Evolutionary conservation across 1,140 invertebrate genomes (phyloP).

Genomic region (Neomicropteryx cornuta): DNA sequence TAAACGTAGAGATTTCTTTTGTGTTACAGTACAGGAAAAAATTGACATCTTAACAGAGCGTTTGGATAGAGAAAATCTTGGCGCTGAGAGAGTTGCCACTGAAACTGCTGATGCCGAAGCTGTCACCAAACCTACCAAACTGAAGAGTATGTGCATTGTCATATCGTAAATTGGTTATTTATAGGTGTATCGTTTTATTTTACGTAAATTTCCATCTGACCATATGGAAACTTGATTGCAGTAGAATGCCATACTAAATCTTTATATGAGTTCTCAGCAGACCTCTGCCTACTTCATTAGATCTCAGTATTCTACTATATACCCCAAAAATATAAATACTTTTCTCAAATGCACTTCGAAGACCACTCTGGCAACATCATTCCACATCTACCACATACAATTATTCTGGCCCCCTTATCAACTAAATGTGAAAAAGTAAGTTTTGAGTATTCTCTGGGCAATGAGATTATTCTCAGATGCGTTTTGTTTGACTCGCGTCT

Average conservation of each 20-base stretch:
- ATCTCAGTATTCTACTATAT: conserved; percentile 7
- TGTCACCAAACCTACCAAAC: conserved; percentile 50
- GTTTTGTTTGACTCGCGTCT: too few species aligned
- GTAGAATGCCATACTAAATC: background rate
- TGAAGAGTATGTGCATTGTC: conserved; percentile 52
- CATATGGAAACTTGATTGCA: background rate
- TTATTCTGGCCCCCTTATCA: background rate
- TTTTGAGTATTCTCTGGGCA: too few species aligned
- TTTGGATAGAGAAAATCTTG: conserved; percentile 59
- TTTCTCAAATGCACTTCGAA: too few species aligned
- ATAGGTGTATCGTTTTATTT: conserved; percentile 4
- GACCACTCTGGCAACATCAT: too few species aligned
- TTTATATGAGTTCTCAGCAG: background rate
- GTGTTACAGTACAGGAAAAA: conserved; percentile 76
- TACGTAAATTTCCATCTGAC: background rate
- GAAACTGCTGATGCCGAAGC: conserved; percentile 53
- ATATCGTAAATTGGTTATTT: conserved; percentile 8
- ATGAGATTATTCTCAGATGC: too few species aligned
- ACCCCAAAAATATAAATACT: too few species aligned
- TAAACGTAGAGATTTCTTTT: conserved; percentile 12
- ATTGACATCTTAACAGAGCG: conserved; percentile 71
- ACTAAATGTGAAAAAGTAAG: too few species aligned
- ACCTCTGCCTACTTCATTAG: conserved; percentile 8
- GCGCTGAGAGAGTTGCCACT: conserved; percentile 51
- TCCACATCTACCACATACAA: background rate